Conservation (phyloP, 2,797 vertebrate genomes). For the Craterocephalus amniculus region DNA sequence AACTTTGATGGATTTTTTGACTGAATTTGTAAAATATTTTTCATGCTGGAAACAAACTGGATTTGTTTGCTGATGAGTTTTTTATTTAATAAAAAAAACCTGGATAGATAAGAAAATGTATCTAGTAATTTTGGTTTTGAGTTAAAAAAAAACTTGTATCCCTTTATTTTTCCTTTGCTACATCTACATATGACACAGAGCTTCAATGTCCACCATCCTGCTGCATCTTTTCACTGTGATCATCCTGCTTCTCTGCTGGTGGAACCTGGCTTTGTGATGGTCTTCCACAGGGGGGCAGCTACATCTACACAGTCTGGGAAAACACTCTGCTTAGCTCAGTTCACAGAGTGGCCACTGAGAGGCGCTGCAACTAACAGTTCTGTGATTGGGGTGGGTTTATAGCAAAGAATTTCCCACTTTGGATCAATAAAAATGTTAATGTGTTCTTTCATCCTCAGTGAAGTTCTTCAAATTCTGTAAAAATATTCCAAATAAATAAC, state of each 20-base stretch:
- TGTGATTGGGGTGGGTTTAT: too few relatives aligned
- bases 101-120: background rate
- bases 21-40: too few relatives aligned
- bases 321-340: conserved; percentile 1
- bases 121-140: background rate
- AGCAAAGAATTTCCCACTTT: too few relatives aligned
- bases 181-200: background rate
- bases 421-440: too few relatives aligned
- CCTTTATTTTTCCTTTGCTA: background rate
- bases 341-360: conserved; percentile 47
- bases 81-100: too few relatives aligned
- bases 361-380: conserved; percentile 35
- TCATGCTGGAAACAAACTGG: too few relatives aligned
- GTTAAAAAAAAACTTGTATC: background rate
- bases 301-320: conserved; percentile 5
- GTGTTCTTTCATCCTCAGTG: too few relatives aligned
- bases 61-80: too few relatives aligned
- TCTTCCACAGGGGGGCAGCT: conserved; percentile 38
- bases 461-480: too few relatives aligned
- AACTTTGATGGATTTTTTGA: too few relatives aligned
- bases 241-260: background rate
- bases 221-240: background rate
- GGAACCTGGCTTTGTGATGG: background rate
- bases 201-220: background rate
- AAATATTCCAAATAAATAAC: too few relatives aligned